Percentiles rank a stretch among this genome's conserved stretches.
These are phyloP conservation scores for Callaeas wilsoni DNA, from an alignment of 2,113 vertebrate genomes.

Conservation along the genomic window DNA sequence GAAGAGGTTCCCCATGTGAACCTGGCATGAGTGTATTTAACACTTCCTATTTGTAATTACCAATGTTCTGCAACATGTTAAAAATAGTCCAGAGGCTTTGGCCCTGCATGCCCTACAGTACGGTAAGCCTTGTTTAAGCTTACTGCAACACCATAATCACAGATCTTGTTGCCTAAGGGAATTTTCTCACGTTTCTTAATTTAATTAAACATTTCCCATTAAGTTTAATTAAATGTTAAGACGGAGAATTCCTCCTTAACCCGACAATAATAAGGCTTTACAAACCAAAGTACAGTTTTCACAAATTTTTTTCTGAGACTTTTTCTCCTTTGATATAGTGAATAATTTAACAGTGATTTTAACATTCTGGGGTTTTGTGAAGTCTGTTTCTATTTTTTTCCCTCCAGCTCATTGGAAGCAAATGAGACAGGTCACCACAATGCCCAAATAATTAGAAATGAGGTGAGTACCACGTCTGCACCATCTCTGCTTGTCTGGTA, in stretches of 20 bases:
- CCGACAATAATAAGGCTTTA: neutral
- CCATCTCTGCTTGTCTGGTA: neutral
- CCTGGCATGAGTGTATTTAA: neutral
- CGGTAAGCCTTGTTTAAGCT: neutral
- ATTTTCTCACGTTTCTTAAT: neutral
- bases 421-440: neutral
- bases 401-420: neutral
- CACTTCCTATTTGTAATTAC: slow-evolving; percentile 7
- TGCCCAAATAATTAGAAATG: neutral
- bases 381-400: neutral
- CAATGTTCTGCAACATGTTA: neutral
- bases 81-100: neutral
- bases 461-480: fast-evolving
- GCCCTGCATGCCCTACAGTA: neutral
- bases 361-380: neutral
- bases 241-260: neutral
- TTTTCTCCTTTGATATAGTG: neutral
- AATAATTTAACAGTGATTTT: neutral
- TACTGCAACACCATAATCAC: neutral
- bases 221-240: slow-evolving; percentile 18
- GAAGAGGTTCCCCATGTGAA: neutral
- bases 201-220: slow-evolving; percentile 31
- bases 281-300: neutral
- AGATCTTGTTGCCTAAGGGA: neutral
- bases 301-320: neutral